A percentile compares a stretch with the other conserved stretches of the same genome.
These are phyloP conservation scores for Odontophorus gujanensis DNA, from an alignment of 2,113 vertebrate species.

Conservation along the genomic window DNA sequence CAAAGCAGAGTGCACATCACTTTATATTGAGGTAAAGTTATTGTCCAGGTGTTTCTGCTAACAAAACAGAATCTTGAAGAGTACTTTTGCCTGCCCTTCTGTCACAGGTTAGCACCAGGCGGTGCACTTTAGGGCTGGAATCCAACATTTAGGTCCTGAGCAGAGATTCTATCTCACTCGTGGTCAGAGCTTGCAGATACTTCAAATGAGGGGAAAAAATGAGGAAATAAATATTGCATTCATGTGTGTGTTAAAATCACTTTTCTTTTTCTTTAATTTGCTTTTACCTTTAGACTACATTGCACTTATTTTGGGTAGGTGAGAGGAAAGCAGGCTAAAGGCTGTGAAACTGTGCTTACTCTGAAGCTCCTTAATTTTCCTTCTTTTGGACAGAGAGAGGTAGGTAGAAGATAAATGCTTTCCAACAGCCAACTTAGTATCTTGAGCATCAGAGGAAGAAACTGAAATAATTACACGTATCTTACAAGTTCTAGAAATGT, in stretches of 20 bases:
- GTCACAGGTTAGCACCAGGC: not conserved
- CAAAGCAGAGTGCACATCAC: not conserved
- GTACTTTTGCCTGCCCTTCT: not conserved
- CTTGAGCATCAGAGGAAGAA: not conserved
- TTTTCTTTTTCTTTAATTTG: not conserved
- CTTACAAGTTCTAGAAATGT: not conserved
- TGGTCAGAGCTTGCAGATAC: not conserved
- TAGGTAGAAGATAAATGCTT: not conserved
- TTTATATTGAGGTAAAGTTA: not conserved
- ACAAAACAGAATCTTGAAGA: too few relatives aligned
- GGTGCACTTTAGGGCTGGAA: not conserved
- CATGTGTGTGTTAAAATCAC: not conserved
- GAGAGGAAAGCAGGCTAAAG: constrained; percentile 16
- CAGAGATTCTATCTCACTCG: not conserved
- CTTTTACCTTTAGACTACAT: constrained; percentile 2
- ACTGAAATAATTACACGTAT: constrained; percentile 27
- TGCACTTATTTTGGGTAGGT: constrained; percentile 20
- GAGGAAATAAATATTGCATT: not conserved
- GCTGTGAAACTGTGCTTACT: constrained; percentile 9
- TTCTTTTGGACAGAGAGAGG: not conserved
- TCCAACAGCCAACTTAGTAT: not conserved
- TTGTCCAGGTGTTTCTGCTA: not conserved
- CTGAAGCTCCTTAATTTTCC: not conserved
- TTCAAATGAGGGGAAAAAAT: not conserved
- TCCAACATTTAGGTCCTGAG: not conserved